Conservation (phyloP, 2,888 invertebrate genomes). For the Drosophila recens region DNA sequence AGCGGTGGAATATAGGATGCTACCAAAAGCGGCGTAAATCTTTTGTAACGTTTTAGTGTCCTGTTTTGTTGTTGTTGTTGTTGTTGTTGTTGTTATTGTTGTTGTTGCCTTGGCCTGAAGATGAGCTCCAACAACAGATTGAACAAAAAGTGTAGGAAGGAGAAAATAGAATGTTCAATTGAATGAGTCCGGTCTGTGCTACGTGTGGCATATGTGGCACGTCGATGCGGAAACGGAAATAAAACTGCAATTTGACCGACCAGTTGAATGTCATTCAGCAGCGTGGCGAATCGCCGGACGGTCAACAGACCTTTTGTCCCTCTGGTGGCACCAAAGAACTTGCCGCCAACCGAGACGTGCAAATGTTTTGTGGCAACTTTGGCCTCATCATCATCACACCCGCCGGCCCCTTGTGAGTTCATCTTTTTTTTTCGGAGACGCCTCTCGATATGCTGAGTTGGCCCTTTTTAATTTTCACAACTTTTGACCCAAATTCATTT, state of each 20-base stretch:
- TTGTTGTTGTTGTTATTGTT: conserved; percentile 35
- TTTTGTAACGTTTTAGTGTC: conserved; percentile 73
- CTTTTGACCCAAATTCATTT: conserved; percentile 79
- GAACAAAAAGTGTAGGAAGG: not conserved
- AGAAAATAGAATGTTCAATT: conserved; percentile 44
- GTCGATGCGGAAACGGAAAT: conserved; percentile 69
- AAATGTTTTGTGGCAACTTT: conserved; percentile 52
- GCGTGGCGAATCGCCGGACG: conserved; percentile 62
- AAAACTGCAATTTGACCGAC: conserved; percentile 73
- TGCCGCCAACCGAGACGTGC: conserved; percentile 42
- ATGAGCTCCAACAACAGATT: conserved; percentile 41
- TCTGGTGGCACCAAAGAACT: not conserved
- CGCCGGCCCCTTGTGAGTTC: conserved; percentile 19
- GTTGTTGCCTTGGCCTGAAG: conserved; percentile 25
- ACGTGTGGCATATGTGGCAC: conserved; percentile 58
- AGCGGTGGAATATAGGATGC: conserved; percentile 3
- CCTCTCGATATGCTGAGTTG: conserved; percentile 16
- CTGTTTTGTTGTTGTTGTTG: conserved; percentile 40
- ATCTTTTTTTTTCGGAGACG: not conserved
- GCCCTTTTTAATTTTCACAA: conserved; percentile 71
- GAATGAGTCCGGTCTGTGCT: conserved; percentile 38
- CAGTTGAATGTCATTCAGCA: conserved; percentile 74
- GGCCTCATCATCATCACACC: conserved; percentile 27
- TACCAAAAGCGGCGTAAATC: conserved; percentile 70
- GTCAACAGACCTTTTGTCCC: conserved; percentile 41